Evolutionary conservation across 2,113 vertebrate genomes (phyloP).

Genomic region (Thalassarche chlororhynchos): DNA sequence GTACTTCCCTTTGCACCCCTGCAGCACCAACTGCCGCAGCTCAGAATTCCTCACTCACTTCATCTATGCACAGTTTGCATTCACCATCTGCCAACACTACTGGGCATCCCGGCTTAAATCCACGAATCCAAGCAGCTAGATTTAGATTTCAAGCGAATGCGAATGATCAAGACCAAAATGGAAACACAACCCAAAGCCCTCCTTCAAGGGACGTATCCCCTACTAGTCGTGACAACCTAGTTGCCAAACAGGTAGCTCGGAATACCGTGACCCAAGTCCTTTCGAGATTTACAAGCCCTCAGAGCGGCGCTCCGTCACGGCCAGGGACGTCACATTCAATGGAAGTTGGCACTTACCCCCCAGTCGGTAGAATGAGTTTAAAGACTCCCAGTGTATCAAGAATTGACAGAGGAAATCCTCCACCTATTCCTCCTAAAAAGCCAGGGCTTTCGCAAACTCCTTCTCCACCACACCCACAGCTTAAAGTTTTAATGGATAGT

Average conservation of each 20-base stretch:
- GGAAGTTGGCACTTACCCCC: slow-evolving; percentile 80
- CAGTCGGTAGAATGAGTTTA: slow-evolving; percentile 76
- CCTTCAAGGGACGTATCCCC: slow-evolving; percentile 92
- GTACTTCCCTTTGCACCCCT: slow-evolving; percentile 15
- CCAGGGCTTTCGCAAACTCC: slow-evolving; percentile 97
- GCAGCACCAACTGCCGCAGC: slow-evolving; percentile 48
- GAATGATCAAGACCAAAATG: slow-evolving; percentile 95
- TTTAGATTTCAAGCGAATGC: slow-evolving; percentile 92
- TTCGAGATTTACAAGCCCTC: slow-evolving; percentile 93
- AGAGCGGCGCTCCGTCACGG: slow-evolving; percentile 71
- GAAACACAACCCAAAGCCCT: slow-evolving; percentile 89
- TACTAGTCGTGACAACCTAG: slow-evolving; percentile 91
- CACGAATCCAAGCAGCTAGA: slow-evolving; percentile 92
- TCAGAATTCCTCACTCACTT: slow-evolving; percentile 51
- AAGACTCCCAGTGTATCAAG: slow-evolving; percentile 89
- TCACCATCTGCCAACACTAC: slow-evolving; percentile 73
- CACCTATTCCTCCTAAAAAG: slow-evolving; percentile 98
- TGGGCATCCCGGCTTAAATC: slow-evolving; percentile 85
- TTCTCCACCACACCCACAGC: slow-evolving; percentile 90
- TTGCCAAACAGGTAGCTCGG: slow-evolving; percentile 93
- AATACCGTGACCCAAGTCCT: slow-evolving; percentile 97
- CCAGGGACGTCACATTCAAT: slow-evolving; percentile 68
- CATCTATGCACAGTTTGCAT: slow-evolving; percentile 73
- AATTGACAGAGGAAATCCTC: slow-evolving; percentile 96
- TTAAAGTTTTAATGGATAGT: slow-evolving; percentile 89